Evolutionary conservation across 2,797 vertebrate genomes (phyloP).

Genomic region (Molossus molossus): DNA sequence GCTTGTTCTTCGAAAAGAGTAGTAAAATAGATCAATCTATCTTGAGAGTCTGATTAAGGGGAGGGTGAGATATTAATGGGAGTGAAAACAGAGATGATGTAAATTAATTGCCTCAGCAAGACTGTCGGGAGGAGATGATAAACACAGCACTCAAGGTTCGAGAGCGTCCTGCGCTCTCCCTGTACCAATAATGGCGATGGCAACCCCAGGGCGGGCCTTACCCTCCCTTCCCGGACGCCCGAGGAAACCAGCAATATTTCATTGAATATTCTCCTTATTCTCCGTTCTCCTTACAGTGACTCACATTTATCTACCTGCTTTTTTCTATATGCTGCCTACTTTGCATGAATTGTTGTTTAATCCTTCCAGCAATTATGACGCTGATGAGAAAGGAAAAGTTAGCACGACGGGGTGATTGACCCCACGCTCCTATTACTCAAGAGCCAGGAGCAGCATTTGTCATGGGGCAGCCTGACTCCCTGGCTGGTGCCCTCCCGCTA

Average conservation of each 20-base stretch:
- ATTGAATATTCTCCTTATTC: too few species aligned
- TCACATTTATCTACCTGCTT: not conserved
- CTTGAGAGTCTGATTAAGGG: slow-evolving; percentile 34
- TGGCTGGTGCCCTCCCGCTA: not conserved
- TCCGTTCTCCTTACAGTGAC: not conserved
- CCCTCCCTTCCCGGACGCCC: not conserved
- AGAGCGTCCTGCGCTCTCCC: not conserved
- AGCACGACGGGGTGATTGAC: not conserved
- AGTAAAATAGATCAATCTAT: not conserved
- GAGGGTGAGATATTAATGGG: slow-evolving; percentile 58
- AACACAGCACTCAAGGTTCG: slow-evolving; percentile 38
- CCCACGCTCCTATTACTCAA: not conserved
- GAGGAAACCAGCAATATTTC: not conserved
- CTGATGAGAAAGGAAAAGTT: not conserved
- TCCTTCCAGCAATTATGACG: not conserved
- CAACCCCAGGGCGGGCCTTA: too few species aligned
- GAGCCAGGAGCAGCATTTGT: not conserved
- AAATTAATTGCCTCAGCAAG: slow-evolving; percentile 71
- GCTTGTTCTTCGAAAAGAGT: slow-evolving; percentile 26
- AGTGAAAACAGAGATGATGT: slow-evolving; percentile 57
- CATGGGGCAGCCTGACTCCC: not conserved
- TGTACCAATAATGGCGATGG: fast-evolving
- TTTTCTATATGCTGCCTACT: not conserved
- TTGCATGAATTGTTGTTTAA: slow-evolving; percentile 52
- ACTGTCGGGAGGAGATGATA: slow-evolving; percentile 40